Evolutionary conservation across 2,888 invertebrate genomes (phyloP).

Genomic region (Apamea crenata): DNA sequence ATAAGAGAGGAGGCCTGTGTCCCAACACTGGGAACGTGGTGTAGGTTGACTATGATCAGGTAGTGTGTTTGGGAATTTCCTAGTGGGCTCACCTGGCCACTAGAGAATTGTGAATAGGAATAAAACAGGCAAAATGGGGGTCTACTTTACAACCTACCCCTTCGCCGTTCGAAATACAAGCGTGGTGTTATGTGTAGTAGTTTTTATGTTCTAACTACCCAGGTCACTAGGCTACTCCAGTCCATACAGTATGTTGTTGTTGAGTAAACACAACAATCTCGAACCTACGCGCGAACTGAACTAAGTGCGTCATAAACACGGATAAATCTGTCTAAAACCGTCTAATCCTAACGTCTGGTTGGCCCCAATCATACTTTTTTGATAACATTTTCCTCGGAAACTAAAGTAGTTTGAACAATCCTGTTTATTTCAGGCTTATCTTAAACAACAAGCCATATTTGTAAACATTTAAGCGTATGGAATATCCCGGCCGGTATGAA

Average conservation of each 20-base stretch:
- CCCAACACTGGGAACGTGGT: too few species aligned
- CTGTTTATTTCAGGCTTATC: constrained; percentile 31
- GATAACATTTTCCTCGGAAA: constrained; percentile 44
- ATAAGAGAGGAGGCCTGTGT: too few species aligned
- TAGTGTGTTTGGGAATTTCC: too few species aligned
- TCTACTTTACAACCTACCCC: not conserved
- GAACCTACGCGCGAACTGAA: constrained; percentile 4
- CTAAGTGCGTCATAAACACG: constrained; percentile 42
- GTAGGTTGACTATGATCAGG: too few species aligned
- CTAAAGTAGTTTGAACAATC: not conserved
- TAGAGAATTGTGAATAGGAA: too few species aligned
- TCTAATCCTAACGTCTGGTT: constrained; percentile 36
- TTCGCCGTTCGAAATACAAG: not conserved
- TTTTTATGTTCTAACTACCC: not conserved
- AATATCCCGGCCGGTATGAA: constrained; percentile 39
- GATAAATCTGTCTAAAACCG: constrained; percentile 36
- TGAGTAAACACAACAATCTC: constrained; percentile 27
- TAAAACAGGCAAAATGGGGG: too few species aligned
- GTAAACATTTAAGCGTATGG: constrained; percentile 34
- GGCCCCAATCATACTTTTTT: constrained; percentile 25
- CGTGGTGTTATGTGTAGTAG: not conserved
- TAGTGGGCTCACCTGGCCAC: too few species aligned
- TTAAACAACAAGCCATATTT: constrained; percentile 40
- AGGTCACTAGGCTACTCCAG: not conserved
- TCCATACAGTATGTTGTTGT: not conserved